Conservation (phyloP, 2,113 vertebrate genomes). For the Uria lomvia region DNA sequence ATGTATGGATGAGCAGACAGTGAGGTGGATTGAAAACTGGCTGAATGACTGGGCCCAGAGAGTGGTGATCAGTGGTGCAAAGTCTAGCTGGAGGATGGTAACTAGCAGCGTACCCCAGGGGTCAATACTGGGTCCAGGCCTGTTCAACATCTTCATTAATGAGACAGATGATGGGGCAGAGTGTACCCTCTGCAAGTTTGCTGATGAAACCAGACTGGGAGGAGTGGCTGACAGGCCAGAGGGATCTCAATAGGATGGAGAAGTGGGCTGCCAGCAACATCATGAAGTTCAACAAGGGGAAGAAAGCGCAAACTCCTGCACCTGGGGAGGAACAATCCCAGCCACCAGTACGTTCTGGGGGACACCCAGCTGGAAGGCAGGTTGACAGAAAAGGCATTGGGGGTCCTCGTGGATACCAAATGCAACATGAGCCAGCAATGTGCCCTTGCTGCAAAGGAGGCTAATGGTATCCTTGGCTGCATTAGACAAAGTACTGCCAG, state of each 20-base stretch:
- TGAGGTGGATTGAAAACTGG: background rate
- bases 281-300: background rate
- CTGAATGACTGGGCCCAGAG: background rate
- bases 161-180: background rate
- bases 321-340: background rate
- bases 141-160: background rate
- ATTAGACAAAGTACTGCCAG: background rate
- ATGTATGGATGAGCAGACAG: background rate
- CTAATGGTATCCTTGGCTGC: background rate
- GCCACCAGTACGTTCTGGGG: background rate
- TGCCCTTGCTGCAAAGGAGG: background rate
- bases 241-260: background rate
- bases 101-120: background rate
- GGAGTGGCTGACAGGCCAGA: background rate
- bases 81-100: background rate
- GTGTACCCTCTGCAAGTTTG: background rate
- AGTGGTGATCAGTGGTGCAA: background rate
- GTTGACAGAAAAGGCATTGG: background rate
- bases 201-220: background rate
- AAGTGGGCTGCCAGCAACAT: background rate
- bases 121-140: background rate
- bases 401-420: background rate
- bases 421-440: fast-evolving
- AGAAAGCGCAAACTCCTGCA: background rate
- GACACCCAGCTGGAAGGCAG: background rate